Percentiles rank a stretch among this genome's conserved stretches.
Conservation (phyloP, 2,888 invertebrate species). For the Druceiella hillmani region DNA sequence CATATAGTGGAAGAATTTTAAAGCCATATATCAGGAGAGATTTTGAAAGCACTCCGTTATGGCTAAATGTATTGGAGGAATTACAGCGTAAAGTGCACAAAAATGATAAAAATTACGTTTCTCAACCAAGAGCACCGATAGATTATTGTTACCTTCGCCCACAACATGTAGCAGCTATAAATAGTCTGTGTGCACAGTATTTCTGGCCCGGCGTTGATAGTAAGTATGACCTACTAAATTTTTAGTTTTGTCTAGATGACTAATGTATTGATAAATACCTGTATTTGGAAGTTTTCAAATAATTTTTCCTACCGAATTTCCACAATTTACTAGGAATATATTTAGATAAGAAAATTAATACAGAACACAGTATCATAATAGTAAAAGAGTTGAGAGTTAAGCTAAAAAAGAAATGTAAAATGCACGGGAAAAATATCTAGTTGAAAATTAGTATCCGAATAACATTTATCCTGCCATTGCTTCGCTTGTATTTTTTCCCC, state of each 20-base stretch:
- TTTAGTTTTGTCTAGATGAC: too few species aligned
- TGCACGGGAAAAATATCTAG: neutral
- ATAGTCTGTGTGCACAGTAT: constrained; percentile 72
- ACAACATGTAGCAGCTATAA: constrained; percentile 83
- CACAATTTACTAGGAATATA: too few species aligned
- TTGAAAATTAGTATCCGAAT: constrained; percentile 4
- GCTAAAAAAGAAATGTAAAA: too few species aligned
- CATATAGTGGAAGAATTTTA: constrained; percentile 64
- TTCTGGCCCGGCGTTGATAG: constrained; percentile 94
- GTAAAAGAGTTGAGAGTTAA: too few species aligned
- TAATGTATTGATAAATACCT: too few species aligned
- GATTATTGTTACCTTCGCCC: constrained; percentile 86
- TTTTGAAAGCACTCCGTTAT: constrained; percentile 56
- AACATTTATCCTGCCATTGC: too few species aligned
- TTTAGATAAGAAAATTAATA: too few species aligned
- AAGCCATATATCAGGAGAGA: constrained; percentile 84
- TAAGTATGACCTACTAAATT: constrained; percentile 41
- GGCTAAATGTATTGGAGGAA: constrained; percentile 67
- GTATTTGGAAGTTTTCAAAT: too few species aligned
- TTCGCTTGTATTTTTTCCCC: too few species aligned
- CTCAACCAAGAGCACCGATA: constrained; percentile 53
- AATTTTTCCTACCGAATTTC: too few species aligned
- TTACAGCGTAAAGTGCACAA: constrained; percentile 51
- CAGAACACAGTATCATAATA: too few species aligned
- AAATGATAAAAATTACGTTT: constrained; percentile 31